phyloP scores from a whole-genome alignment of 2,113 vertebrate genomes.

The Rhinoderma darwinii region DNA sequence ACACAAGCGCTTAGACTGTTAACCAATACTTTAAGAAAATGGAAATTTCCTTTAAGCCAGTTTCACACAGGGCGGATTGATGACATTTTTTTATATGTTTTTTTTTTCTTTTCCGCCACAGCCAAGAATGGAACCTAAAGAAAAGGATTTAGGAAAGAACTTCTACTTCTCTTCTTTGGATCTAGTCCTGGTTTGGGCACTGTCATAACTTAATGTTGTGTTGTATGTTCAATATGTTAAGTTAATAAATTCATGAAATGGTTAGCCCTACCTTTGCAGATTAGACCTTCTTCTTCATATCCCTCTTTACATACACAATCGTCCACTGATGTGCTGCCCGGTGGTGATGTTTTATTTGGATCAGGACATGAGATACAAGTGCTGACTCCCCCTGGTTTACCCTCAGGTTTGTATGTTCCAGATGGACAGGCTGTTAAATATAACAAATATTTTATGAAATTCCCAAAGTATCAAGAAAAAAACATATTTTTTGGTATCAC shows the following conservation, averaged over 20 bases:
- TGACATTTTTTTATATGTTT: too few species aligned
- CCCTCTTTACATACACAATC: conserved; percentile 89
- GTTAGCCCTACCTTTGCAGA: conserved; percentile 81
- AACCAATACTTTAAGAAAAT: too few species aligned
- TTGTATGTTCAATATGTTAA: too few species aligned
- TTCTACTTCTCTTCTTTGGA: too few species aligned
- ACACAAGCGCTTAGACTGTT: too few species aligned
- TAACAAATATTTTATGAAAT: background rate
- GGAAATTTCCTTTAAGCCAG: too few species aligned
- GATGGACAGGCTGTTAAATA: conserved; percentile 84
- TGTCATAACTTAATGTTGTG: too few species aligned
- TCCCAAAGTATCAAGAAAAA: background rate
- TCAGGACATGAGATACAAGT: conserved; percentile 86
- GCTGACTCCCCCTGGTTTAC: conserved; percentile 84
- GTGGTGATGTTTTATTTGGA: conserved; percentile 85
- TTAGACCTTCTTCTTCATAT: conserved; percentile 76
- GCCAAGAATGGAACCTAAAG: too few species aligned
- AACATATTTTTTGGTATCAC: background rate
- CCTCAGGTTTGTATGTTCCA: conserved; percentile 92
- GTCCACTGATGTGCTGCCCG: conserved; percentile 83
- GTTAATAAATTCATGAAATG: background rate
- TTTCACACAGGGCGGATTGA: too few species aligned
- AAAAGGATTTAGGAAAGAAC: too few species aligned
- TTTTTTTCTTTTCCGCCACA: too few species aligned
- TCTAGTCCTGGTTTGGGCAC: too few species aligned